Evolutionary conservation across 1,140 invertebrate genomes (phyloP), one percentile per base, ranked within the genome.

Genomic region (Linepithema humile): DNA sequence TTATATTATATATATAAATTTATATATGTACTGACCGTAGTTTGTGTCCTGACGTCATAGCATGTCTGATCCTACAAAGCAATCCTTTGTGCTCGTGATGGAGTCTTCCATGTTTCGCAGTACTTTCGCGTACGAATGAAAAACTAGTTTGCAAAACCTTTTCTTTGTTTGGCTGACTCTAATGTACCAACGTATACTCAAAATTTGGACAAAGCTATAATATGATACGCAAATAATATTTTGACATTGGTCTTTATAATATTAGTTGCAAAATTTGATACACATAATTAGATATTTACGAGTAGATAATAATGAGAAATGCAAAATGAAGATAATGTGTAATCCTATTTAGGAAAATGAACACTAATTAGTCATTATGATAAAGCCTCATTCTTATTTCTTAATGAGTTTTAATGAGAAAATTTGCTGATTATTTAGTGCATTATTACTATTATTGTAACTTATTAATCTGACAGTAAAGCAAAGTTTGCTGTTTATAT

Each of bases 21-120:
- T 50, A 45, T 60, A 65, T 85, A 62, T 55, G 29, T 53, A 26
- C 53, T 32, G 15, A 12, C 4, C 7, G 53, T 69, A 85, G 23
- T 72, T 82, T 72, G 65, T 29, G 10, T 45, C 40, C 69, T 62
- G 62, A 85, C 15, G 38, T 50, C 50, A 64, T 62, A 74, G 45
- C 55, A 86, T 62, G 50, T 70, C 67, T 69, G 84, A 87, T 85
- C 45, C 69, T 72, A 78, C 62, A 83, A 85, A 85, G 84, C 35
- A 74, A 10, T 23, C 45, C 65, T 84, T 73, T 87, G 59, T 84
- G 26, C 43, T 38, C 32, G 12, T 17, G 12, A 53, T 20, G n/a
- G 35, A 65, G 50, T 65, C 29, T 72, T 62, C 5, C 50, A 53
- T 48, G 35, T 67, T 78, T 82, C 45, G 48, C 60, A 48, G 40